These are phyloP conservation scores for Lamellibrachia luymesi DNA, from an alignment of 1,140 invertebrate genomes.

Conservation along the genomic window DNA sequence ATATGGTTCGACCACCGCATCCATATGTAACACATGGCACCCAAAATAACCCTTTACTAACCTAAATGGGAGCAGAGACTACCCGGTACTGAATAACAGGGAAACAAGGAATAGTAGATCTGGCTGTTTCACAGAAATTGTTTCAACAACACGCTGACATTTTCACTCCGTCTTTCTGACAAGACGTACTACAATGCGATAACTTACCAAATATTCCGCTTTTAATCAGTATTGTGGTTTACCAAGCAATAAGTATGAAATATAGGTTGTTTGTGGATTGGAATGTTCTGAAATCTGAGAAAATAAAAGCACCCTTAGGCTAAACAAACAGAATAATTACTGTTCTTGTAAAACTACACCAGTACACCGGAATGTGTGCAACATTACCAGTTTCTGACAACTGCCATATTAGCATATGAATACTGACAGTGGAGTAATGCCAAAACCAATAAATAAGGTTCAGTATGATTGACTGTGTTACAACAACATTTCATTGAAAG, in stretches of 20 bases:
- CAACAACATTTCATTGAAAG: neutral
- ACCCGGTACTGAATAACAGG: neutral
- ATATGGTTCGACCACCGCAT: too few relatives aligned
- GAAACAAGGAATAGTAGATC: neutral
- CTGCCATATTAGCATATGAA: neutral
- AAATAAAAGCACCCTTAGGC: neutral
- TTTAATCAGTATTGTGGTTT: neutral
- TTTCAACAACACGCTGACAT: neutral
- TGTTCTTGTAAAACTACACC: neutral
- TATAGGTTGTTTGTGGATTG: neutral
- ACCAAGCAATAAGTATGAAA: neutral
- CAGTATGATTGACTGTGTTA: neutral
- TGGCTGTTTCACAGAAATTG: neutral
- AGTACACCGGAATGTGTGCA: neutral
- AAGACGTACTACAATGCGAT: neutral
- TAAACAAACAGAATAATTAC: neutral
- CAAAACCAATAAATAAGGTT: neutral
- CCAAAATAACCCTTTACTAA: neutral
- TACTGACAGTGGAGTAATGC: neutral
- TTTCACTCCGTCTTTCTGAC: neutral
- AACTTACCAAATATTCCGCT: neutral
- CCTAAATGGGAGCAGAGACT: neutral
- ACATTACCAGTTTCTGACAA: neutral
- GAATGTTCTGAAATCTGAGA: neutral
- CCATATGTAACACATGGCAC: too few relatives aligned